phyloP scores from a whole-genome alignment of 2,888 invertebrate genomes.

The Dyspetes luteomarginatus region DNA sequence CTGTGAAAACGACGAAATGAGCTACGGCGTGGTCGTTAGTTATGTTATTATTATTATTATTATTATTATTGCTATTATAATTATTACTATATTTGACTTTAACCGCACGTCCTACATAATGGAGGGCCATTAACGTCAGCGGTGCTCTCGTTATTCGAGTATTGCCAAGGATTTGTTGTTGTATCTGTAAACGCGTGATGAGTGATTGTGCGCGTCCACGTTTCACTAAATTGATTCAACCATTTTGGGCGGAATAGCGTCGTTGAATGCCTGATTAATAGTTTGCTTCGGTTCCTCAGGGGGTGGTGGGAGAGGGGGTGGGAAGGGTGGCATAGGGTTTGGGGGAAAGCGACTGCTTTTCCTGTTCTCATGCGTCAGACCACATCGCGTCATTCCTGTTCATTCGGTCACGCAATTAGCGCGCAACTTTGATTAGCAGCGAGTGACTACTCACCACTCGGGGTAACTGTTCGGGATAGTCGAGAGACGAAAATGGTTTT shows the following conservation, averaged over 20 bases:
- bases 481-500: background rate
- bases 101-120: constrained; percentile 41
- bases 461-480: background rate
- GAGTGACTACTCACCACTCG: background rate
- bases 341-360: too few species aligned
- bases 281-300: constrained; percentile 23
- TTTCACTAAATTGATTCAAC: constrained; percentile 43
- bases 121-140: constrained; percentile 32
- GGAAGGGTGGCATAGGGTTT: too few species aligned
- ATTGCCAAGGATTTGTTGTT: constrained; percentile 41
- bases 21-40: constrained; percentile 63
- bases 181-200: constrained; percentile 35
- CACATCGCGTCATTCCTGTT: constrained; percentile 72
- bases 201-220: constrained; percentile 32
- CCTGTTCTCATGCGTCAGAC: constrained; percentile 29
- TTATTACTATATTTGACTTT: constrained; percentile 48
- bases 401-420: constrained; percentile 67
- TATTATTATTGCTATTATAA: constrained; percentile 52
- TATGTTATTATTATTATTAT: constrained; percentile 53
- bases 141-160: constrained; percentile 51
- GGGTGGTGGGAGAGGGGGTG: background rate
- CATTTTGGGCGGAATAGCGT: constrained; percentile 31
- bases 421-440: constrained; percentile 32
- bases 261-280: constrained; percentile 25
- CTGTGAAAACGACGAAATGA: constrained; percentile 68